These are phyloP conservation scores for Clytia hemisphaerica DNA, from an alignment of 30 jellyfish, hydroid and myxozoan species.

Conservation along the genomic window DNA sequence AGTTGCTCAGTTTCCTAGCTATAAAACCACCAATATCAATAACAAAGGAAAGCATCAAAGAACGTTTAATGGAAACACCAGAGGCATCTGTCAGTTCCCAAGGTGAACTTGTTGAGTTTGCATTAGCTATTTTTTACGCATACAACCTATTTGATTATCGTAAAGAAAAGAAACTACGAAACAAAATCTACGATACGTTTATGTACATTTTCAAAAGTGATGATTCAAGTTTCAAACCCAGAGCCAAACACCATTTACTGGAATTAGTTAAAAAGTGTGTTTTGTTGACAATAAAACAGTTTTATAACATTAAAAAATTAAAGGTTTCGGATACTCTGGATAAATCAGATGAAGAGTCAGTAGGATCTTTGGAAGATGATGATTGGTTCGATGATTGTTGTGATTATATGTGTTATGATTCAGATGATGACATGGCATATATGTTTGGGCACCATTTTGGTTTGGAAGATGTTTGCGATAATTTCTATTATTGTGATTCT, in stretches of 20 bases:
- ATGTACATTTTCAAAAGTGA: neutral
- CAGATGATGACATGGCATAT: neutral
- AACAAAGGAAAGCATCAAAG: neutral
- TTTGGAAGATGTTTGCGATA: neutral
- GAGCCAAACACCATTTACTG: neutral
- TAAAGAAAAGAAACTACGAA: neutral
- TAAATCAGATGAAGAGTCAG: neutral
- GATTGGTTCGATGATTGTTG: neutral
- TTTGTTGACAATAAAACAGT: neutral
- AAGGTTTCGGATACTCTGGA: constrained; percentile 1
- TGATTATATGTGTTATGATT: neutral
- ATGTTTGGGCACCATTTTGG: neutral
- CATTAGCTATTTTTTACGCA: constrained; percentile 7
- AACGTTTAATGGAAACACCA: neutral
- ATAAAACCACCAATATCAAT: neutral
- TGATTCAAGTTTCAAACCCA: neutral
- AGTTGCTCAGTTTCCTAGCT: constrained; percentile 10
- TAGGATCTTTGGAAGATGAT: too few species aligned
- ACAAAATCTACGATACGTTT: neutral
- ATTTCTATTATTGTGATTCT: neutral
- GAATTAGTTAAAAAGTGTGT: neutral
- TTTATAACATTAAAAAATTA: neutral
- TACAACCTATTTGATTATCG: neutral
- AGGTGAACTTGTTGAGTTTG: neutral
- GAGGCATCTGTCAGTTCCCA: neutral